Percentiles rank a stretch among this genome's conserved stretches.
Conservation (phyloP, 1,140 invertebrate genomes). For the Drosophila tani region DNA sequence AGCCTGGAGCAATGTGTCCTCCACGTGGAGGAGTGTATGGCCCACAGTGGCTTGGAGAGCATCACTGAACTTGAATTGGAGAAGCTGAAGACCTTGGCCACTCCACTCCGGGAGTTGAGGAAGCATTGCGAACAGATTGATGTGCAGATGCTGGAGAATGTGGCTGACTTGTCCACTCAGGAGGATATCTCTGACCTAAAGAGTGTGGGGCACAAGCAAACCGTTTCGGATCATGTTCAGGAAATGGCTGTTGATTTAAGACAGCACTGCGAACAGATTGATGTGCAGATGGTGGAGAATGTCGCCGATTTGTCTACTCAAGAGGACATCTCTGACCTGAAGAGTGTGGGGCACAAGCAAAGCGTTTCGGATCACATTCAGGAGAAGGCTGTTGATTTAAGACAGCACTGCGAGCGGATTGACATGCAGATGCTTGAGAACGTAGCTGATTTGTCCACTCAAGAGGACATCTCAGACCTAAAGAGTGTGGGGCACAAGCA, state of each 20-base stretch:
- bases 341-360: slow-evolving; percentile 80
- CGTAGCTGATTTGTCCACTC: slow-evolving; percentile 66
- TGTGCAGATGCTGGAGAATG: slow-evolving; percentile 62
- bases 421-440: slow-evolving; percentile 68
- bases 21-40: slow-evolving; percentile 73
- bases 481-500: slow-evolving; percentile 81
- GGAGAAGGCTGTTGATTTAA: slow-evolving; percentile 32
- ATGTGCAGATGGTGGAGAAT: slow-evolving; percentile 66
- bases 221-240: slow-evolving; percentile 82
- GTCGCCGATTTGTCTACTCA: slow-evolving; percentile 67
- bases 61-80: slow-evolving; percentile 65
- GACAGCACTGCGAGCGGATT: slow-evolving; percentile 69
- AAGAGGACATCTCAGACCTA: slow-evolving; percentile 73
- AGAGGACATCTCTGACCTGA: slow-evolving; percentile 72
- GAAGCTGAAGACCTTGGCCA: slow-evolving; percentile 61
- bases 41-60: slow-evolving; percentile 59
- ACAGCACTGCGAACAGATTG: slow-evolving; percentile 69
- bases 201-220: slow-evolving; percentile 80
- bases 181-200: slow-evolving; percentile 75
- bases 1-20: slow-evolving; percentile 73
- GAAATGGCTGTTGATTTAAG: slow-evolving; percentile 41
- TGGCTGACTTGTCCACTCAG: slow-evolving; percentile 67
- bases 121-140: slow-evolving; percentile 72
- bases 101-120: slow-evolving; percentile 65
- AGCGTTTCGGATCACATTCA: slow-evolving; percentile 83